A percentile compares a stretch with the other conserved stretches of the same genome.
Evolutionary conservation across 2,888 invertebrate genomes (phyloP).

Genomic region (Adineta ricciae): DNA sequence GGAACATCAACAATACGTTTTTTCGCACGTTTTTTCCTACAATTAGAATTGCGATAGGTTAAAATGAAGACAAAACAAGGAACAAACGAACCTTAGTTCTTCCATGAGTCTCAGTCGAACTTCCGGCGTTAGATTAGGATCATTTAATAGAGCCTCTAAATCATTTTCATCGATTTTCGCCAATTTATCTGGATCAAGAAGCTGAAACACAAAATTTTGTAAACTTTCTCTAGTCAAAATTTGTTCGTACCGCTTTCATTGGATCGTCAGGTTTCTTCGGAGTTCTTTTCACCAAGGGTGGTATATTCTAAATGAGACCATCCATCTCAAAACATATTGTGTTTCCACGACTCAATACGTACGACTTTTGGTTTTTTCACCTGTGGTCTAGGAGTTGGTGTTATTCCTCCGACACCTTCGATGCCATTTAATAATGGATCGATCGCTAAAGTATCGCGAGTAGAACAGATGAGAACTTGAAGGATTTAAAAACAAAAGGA

Average conservation of each 20-base stretch:
- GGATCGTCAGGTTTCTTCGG: neutral
- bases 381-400: neutral
- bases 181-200: neutral
- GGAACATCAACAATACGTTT: neutral
- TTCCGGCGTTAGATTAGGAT: constrained; percentile 6
- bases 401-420: neutral
- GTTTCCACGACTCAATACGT: neutral
- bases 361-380: neutral
- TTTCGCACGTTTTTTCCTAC: constrained; percentile 15
- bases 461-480: too few species aligned
- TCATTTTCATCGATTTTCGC: constrained; percentile 8
- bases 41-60: neutral
- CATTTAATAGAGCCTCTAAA: neutral
- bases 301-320: neutral
- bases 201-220: too few species aligned
- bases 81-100: neutral
- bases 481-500: neutral
- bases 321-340: too few species aligned
- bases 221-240: too few species aligned
- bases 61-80: neutral
- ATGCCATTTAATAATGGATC: constrained; percentile 8
- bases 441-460: neutral
- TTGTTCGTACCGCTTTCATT: too few species aligned
- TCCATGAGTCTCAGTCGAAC: neutral
- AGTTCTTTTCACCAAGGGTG: neutral